Evolutionary conservation across 1,140 invertebrate genomes (phyloP).

Genomic region (Neotoxoptera formosana): DNA sequence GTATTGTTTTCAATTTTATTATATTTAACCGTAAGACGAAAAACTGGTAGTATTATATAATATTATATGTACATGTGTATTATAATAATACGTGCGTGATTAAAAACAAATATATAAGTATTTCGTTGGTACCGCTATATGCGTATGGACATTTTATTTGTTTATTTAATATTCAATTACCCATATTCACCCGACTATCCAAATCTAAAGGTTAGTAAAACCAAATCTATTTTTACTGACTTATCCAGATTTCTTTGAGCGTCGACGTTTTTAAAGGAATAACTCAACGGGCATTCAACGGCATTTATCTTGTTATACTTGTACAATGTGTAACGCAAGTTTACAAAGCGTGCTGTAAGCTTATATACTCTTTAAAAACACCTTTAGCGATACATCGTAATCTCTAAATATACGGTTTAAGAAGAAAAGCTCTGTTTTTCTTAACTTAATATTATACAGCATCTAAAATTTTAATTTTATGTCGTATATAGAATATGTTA

Average conservation of each 20-base stretch:
- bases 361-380: slow-evolving; percentile 13
- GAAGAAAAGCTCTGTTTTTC: slow-evolving; percentile 12
- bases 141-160: not conserved
- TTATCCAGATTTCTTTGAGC: not conserved
- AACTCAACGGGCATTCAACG: not conserved
- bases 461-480: not conserved
- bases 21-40: not conserved
- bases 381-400: slow-evolving; percentile 27
- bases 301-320: not conserved
- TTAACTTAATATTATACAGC: not conserved
- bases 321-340: not conserved
- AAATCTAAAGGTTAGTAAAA: not conserved
- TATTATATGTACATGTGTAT: not conserved
- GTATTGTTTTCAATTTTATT: slow-evolving; percentile 48
- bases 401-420: not conserved
- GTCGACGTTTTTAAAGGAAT: not conserved
- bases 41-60: not conserved
- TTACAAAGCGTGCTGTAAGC: not conserved
- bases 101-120: slow-evolving; percentile 28
- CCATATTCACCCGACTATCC: not conserved
- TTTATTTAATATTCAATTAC: not conserved
- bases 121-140: slow-evolving; percentile 25
- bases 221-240: not conserved
- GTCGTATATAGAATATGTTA: not conserved
- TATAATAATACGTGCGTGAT: slow-evolving; percentile 13